phyloP scores from a whole-genome alignment of 1,140 invertebrate species.

The Pteromalus puparum region DNA sequence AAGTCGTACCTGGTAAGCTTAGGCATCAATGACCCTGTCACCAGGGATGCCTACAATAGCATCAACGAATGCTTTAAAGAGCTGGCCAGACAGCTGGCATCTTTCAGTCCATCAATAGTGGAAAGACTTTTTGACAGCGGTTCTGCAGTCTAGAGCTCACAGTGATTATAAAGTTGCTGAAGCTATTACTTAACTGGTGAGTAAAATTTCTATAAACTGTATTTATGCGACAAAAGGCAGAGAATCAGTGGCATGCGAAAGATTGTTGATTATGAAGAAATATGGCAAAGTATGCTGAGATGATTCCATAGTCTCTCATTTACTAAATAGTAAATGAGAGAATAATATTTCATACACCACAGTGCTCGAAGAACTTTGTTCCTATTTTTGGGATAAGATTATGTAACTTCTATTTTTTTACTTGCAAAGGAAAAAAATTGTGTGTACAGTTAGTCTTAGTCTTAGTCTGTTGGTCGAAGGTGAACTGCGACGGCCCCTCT shows the following conservation, averaged over 20 bases:
- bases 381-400: too few species aligned
- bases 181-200: slow-evolving; percentile 83
- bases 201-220: slow-evolving; percentile 36
- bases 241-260: slow-evolving; percentile 89
- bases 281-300: slow-evolving; percentile 92
- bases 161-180: slow-evolving; percentile 86
- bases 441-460: too few species aligned
- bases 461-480: too few species aligned
- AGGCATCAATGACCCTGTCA: slow-evolving; percentile 98
- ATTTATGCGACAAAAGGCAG: slow-evolving; percentile 81
- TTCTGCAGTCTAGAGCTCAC: slow-evolving; percentile 88
- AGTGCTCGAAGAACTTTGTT: too few species aligned
- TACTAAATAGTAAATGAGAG: too few species aligned
- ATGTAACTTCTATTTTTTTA: too few species aligned
- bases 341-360: too few species aligned
- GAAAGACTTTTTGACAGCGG: slow-evolving; percentile 92
- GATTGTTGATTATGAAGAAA: slow-evolving; percentile 88
- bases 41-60: slow-evolving; percentile 90
- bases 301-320: too few species aligned
- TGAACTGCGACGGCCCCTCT: too few species aligned
- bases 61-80: slow-evolving; percentile 92
- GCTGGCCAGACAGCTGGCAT: slow-evolving; percentile 83
- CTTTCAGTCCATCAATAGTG: slow-evolving; percentile 84
- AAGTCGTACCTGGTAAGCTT: slow-evolving; percentile 97
- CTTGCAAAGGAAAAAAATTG: too few species aligned